Percentiles rank a stretch among this genome's conserved stretches.
These are phyloP conservation scores for Philotrypesis tridentata DNA, from an alignment of 1,140 invertebrate genomes.

Conservation along the genomic window DNA sequence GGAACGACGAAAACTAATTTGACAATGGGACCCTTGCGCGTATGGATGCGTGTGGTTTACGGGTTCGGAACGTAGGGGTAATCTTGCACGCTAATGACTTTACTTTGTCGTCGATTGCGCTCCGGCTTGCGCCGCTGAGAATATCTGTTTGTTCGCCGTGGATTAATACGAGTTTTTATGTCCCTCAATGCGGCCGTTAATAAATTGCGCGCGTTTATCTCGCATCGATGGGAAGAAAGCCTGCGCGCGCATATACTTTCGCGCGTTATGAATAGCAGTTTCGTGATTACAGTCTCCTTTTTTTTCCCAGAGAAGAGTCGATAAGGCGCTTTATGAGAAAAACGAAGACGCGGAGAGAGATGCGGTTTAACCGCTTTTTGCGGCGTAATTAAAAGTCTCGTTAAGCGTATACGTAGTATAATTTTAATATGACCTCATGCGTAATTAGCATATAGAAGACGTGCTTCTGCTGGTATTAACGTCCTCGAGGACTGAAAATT, in stretches of 20 bases:
- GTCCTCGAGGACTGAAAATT: neutral
- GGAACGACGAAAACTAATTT: neutral
- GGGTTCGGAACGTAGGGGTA: neutral
- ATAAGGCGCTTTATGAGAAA: neutral
- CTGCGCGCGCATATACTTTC: neutral
- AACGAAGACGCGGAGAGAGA: neutral
- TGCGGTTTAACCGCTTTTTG: neutral
- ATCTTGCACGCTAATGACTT: constrained; percentile 49
- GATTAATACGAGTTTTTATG: neutral
- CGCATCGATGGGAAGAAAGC: neutral
- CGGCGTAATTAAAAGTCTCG: neutral
- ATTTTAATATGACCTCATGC: neutral
- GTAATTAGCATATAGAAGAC: neutral
- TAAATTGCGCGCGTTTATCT: neutral
- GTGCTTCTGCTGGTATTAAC: neutral
- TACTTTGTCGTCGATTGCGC: constrained; percentile 45
- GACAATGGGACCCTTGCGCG: neutral
- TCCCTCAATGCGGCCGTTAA: too few relatives aligned
- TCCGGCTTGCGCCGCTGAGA: neutral
- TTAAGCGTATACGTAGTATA: neutral
- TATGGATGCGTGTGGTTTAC: neutral
- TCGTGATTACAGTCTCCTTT: neutral
- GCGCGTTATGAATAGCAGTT: neutral
- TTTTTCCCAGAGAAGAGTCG: neutral
- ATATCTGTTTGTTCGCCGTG: neutral